Conservation (phyloP, 2,888 invertebrate genomes). For the Boloria selene region DNA sequence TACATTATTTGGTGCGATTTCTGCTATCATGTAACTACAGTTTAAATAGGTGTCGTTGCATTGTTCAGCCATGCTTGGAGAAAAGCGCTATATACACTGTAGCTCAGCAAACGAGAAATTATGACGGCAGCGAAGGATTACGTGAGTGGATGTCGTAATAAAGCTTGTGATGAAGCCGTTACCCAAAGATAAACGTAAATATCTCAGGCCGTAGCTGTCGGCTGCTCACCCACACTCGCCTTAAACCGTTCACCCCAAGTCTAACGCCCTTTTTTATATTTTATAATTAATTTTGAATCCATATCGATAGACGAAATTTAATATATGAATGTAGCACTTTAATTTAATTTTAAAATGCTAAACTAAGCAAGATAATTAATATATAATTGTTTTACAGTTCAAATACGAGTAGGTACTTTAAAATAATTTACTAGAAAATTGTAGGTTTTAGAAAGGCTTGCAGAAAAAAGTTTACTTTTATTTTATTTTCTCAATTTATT, state of each 20-base stretch:
- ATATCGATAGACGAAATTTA: no score
- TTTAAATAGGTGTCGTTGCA: constrained; percentile 8
- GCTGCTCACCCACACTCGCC: constrained; percentile 52
- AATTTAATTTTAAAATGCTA: no score
- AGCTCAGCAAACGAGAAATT: constrained; percentile 79
- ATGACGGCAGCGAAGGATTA: constrained; percentile 80
- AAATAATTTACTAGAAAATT: no score
- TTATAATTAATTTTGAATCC: constrained; percentile 23
- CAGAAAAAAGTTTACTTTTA: no score
- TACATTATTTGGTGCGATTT: not conserved
- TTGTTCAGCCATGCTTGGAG: constrained; percentile 53
- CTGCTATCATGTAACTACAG: not conserved
- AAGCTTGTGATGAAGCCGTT: constrained; percentile 83
- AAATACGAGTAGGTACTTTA: no score
- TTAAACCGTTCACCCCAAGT: constrained; percentile 47
- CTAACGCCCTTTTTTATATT: constrained; percentile 47
- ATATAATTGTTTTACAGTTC: no score
- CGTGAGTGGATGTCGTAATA: constrained; percentile 83
- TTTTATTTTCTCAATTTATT: no score
- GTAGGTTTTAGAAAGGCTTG: no score
- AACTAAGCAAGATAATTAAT: no score
- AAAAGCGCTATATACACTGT: constrained; percentile 76
- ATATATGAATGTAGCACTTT: no score
- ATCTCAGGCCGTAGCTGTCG: constrained; percentile 73
- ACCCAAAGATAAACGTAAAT: constrained; percentile 82